phyloP scores from a whole-genome alignment of 2,888 invertebrate species.

The Mycogona germanica region DNA sequence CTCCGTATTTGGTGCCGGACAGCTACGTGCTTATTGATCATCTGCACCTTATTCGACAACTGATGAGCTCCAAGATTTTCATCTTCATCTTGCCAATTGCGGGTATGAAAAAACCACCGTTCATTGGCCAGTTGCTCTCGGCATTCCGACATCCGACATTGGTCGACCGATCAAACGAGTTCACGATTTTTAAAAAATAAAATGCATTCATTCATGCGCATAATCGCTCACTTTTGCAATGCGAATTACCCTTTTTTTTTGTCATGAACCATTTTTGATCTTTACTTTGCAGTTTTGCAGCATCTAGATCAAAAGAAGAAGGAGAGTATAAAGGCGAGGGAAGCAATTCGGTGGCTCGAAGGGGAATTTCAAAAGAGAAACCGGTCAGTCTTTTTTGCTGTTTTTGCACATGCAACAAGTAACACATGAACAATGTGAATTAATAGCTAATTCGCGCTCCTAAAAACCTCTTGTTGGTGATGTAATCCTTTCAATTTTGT shows the following conservation, averaged over 20 bases:
- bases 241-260: slow-evolving; percentile 2
- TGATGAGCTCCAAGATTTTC: slow-evolving; percentile 69
- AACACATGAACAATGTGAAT: neutral
- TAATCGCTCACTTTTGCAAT: too few species aligned
- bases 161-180: too few species aligned
- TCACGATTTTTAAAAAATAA: too few species aligned
- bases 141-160: too few species aligned
- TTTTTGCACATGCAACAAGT: neutral
- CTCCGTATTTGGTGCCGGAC: slow-evolving; percentile 81
- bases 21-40: slow-evolving; percentile 64
- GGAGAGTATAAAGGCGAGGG: slow-evolving; percentile 67
- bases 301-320: slow-evolving; percentile 80
- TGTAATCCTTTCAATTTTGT: neutral
- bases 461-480: neutral
- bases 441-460: neutral
- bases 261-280: neutral
- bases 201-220: too few species aligned
- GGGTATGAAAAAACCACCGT: too few species aligned
- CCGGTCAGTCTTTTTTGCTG: slow-evolving; percentile 50
- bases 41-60: slow-evolving; percentile 62
- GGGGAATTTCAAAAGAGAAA: slow-evolving; percentile 74
- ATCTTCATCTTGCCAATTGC: slow-evolving; percentile 76
- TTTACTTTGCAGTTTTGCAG: slow-evolving; percentile 56
- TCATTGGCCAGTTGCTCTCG: too few species aligned
- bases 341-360: slow-evolving; percentile 89